Percentiles rank a stretch among this genome's conserved stretches.
These are phyloP conservation scores for Drosophila greeni DNA, from an alignment of 2,888 invertebrate species.

Conservation along the genomic window DNA sequence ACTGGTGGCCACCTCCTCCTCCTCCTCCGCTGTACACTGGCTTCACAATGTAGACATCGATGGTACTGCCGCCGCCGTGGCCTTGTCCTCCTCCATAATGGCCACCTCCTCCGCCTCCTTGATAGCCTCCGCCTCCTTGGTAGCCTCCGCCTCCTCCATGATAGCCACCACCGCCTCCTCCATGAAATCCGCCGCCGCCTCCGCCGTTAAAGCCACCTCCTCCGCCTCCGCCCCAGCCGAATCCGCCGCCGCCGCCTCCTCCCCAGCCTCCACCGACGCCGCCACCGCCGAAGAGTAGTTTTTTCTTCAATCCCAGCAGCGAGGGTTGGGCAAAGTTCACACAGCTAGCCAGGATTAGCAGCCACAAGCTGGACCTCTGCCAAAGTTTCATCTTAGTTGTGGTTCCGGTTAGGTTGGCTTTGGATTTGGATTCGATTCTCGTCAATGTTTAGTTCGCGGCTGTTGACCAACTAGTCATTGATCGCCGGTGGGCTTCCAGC, in stretches of 20 bases:
- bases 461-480: conserved; percentile 47
- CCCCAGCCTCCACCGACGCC: conserved; percentile 24
- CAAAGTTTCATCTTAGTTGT: conserved; percentile 41
- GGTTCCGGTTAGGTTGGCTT: conserved; percentile 8
- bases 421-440: neutral
- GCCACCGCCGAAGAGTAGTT: conserved; percentile 44
- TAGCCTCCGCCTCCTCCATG: conserved; percentile 32
- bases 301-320: conserved; percentile 54
- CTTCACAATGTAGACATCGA: conserved; percentile 32
- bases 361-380: conserved; percentile 28
- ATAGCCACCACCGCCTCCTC: conserved; percentile 37
- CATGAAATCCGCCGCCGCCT: conserved; percentile 34
- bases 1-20: conserved; percentile 28
- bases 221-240: conserved; percentile 40
- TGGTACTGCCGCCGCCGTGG: conserved; percentile 27
- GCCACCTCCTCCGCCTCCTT: conserved; percentile 29
- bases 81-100: conserved; percentile 24
- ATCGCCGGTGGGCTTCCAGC: conserved; percentile 22
- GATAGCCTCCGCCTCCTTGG: conserved; percentile 31
- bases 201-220: conserved; percentile 33
- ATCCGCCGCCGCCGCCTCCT: conserved; percentile 25
- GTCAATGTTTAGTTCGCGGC: neutral
- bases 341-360: conserved; percentile 50
- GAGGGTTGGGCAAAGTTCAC: conserved; percentile 51
- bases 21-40: conserved; percentile 38